Evolutionary conservation across 1,140 invertebrate species (phyloP).

Genomic region (Micrasema minimum): DNA sequence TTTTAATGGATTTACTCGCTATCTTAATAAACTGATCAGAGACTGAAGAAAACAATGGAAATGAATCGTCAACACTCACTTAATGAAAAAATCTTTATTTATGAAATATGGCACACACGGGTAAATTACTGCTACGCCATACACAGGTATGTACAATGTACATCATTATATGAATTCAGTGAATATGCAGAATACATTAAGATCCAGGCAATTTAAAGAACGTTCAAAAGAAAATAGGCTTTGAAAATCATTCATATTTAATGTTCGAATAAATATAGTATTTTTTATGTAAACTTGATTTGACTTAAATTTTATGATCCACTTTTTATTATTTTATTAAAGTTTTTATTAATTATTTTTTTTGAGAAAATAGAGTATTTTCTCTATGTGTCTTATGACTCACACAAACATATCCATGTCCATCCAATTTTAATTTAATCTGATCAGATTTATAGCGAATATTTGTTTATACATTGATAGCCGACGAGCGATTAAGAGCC

Average conservation of each 20-base stretch:
- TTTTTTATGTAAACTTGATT: too few species aligned
- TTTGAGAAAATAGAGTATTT: too few species aligned
- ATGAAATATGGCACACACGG: neutral
- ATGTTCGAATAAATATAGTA: slow-evolving; percentile 3
- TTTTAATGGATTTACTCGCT: too few species aligned
- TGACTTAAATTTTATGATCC: too few species aligned
- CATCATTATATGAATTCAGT: neutral
- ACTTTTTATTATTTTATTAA: too few species aligned
- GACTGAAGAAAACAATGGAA: slow-evolving; percentile 22
- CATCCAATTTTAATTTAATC: too few species aligned
- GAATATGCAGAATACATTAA: neutral
- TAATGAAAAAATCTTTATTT: neutral
- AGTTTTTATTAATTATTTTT: too few species aligned
- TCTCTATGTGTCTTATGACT: too few species aligned
- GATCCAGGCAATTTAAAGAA: neutral
- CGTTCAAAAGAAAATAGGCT: neutral
- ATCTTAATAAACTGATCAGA: too few species aligned
- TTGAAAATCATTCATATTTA: neutral
- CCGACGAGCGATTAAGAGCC: neutral
- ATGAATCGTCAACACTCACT: slow-evolving; percentile 27
- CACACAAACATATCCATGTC: too few species aligned
- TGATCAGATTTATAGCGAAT: neutral
- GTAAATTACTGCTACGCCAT: too few species aligned
- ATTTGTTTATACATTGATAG: neutral
- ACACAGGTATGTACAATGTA: neutral